A percentile compares a stretch with the other conserved stretches of the same genome.
phyloP scores from a whole-genome alignment of 2,113 vertebrate genomes.

The Hyla sarda region DNA sequence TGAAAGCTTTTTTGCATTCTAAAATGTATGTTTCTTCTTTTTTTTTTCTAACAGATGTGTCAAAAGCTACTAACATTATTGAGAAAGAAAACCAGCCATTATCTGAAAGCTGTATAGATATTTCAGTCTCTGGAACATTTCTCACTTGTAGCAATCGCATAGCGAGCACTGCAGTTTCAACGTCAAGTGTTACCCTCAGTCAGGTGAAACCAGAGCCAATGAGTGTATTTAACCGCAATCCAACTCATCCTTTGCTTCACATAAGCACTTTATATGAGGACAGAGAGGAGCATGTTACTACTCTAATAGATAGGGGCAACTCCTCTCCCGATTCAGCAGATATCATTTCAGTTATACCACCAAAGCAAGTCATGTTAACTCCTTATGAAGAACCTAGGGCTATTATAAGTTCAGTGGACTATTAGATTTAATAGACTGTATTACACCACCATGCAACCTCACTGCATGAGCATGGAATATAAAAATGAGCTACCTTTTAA shows the following conservation, averaged over 20 bases:
- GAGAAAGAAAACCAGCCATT: conserved; percentile 74
- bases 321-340: conserved; percentile 68
- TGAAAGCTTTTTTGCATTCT: neutral
- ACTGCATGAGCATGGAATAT: conserved; percentile 72
- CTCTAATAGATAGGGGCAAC: conserved; percentile 65
- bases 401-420: conserved; percentile 77
- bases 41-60: conserved; percentile 68
- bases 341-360: conserved; percentile 73
- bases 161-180: conserved; percentile 62
- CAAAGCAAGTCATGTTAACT: conserved; percentile 77
- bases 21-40: neutral
- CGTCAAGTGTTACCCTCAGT: conserved; percentile 67
- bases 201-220: conserved; percentile 72
- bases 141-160: conserved; percentile 72
- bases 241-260: conserved; percentile 76
- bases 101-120: conserved; percentile 69
- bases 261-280: conserved; percentile 80
- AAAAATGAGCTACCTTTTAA: conserved; percentile 60
- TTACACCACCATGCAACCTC: conserved; percentile 49
- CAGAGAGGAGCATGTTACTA: conserved; percentile 72
- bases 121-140: conserved; percentile 70
- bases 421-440: conserved; percentile 65
- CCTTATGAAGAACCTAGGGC: conserved; percentile 78
- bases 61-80: conserved; percentile 61
- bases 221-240: conserved; percentile 74